Conservation (phyloP, 2,797 vertebrate species). For the Zenarchopterus dispar region DNA sequence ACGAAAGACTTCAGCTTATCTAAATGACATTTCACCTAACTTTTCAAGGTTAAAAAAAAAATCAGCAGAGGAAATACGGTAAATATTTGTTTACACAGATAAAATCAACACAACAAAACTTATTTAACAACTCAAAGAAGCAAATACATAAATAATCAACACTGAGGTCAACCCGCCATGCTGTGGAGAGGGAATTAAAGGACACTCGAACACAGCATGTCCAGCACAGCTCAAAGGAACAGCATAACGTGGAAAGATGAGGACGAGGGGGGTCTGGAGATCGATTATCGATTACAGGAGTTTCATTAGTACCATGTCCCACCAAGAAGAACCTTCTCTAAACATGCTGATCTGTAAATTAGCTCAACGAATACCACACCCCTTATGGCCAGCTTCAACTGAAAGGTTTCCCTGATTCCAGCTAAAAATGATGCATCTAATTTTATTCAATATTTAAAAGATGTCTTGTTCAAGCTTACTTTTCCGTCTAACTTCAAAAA, state of each 20-base stretch:
- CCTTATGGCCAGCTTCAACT: background rate
- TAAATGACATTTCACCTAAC: slow-evolving; percentile 10
- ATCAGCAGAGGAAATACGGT: background rate
- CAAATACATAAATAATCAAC: slow-evolving; percentile 48
- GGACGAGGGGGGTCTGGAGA: slow-evolving; percentile 8
- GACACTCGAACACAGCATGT: too few relatives aligned
- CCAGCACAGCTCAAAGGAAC: slow-evolving; percentile 28
- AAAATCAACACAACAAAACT: slow-evolving; percentile 49
- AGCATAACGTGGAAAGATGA: slow-evolving; percentile 2
- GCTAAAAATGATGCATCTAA: background rate
- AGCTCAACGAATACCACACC: too few relatives aligned
- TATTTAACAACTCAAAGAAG: slow-evolving; percentile 54
- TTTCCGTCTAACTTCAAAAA: too few relatives aligned
- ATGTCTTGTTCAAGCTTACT: too few relatives aligned
- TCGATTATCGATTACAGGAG: background rate
- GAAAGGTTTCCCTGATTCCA: background rate
- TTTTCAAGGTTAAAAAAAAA: slow-evolving; percentile 1
- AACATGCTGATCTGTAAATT: too few relatives aligned
- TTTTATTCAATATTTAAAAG: background rate
- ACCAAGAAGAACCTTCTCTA: background rate
- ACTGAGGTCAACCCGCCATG: slow-evolving; percentile 36
- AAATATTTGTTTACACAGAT: slow-evolving; percentile 36
- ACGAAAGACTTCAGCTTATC: slow-evolving; percentile 3
- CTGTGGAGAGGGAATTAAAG: slow-evolving; percentile 25
- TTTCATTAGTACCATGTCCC: background rate